Evolutionary conservation across 2,888 invertebrate species (phyloP), one percentile per base, ranked within the genome.

Genomic region (Tridacna crocea): DNA sequence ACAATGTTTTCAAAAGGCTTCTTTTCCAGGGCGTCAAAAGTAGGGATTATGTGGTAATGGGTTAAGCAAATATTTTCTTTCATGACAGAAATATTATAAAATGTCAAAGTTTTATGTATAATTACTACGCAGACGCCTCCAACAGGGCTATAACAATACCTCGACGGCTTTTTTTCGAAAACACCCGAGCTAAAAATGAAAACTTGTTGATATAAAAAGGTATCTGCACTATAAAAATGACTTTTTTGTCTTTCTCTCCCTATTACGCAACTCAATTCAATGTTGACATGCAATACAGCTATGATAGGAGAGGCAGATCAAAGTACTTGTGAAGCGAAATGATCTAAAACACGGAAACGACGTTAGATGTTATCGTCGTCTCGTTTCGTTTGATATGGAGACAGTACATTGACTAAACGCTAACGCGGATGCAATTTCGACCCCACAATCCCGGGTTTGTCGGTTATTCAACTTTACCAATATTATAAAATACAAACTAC

Each of bases 351-450:
- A 63, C 63, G 63, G 36, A 26, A 63, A 26, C 26, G 15, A 27
- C 11, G 63, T 27, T 26, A 26, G 63, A 63, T 63, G 63, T 63
- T 63, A 63, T 63, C 63, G 63, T 27, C 63, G 63, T 63, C 36
- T 36, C 36, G 26, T 63, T 27, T 27, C 24, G 15, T 63, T 63
- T 63, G 27, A 63, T 63, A 36, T 36, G 3, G 36, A 4, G 36
- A 36, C 36, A 36, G 2, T 36, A 36, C 36, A 36, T 36, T 36
- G 36, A 36, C 36, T 4, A 36, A 36, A 36, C 8, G 36, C 36
- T 36, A 36, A 4, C 36, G 36, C 8, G 36, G 36, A 36, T 36
- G 36, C 36, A 36, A 36, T 36, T 36, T 36, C 36, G 8, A 36
- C 36, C 36, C 8, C 36, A 8, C 36, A 36, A 36, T 36, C 36